These are phyloP conservation scores for Cryptoblepharus egeriae DNA, from an alignment of 2,797 vertebrate genomes.

Conservation along the genomic window DNA sequence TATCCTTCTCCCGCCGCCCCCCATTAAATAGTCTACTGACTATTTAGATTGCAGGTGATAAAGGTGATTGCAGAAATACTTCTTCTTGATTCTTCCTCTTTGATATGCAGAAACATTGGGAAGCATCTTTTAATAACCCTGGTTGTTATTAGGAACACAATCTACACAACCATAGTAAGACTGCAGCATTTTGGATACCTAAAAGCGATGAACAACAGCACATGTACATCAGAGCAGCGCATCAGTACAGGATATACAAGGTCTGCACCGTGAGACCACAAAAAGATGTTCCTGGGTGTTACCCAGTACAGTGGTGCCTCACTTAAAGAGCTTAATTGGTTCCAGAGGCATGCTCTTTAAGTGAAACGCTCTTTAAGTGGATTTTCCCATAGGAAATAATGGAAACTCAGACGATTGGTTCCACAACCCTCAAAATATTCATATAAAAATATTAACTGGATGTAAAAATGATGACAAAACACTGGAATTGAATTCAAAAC, in stretches of 20 bases:
- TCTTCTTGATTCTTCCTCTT: slow-evolving; percentile 18
- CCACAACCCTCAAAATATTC: no score
- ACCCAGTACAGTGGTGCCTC: no score
- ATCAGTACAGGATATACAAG: background rate
- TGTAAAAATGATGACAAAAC: no score
- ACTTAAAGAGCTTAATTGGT: no score
- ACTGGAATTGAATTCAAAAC: no score
- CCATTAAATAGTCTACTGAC: no score
- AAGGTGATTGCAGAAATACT: slow-evolving; percentile 26
- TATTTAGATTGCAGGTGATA: no score
- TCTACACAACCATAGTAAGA: background rate
- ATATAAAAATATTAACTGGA: no score
- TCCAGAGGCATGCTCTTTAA: no score
- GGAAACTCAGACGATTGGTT: no score
- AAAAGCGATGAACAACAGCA: background rate
- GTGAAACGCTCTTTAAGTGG: no score
- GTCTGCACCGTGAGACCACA: background rate
- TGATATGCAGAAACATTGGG: slow-evolving; percentile 9
- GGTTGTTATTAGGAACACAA: slow-evolving; percentile 3
- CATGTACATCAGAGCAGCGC: background rate
- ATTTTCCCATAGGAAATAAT: no score
- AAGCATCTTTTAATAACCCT: slow-evolving; percentile 7
- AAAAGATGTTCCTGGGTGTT: background rate
- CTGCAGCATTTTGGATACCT: background rate
- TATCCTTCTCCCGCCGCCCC: background rate